These are phyloP conservation scores for Cottus gobio DNA, from an alignment of 2,113 vertebrate genomes.

Conservation along the genomic window DNA sequence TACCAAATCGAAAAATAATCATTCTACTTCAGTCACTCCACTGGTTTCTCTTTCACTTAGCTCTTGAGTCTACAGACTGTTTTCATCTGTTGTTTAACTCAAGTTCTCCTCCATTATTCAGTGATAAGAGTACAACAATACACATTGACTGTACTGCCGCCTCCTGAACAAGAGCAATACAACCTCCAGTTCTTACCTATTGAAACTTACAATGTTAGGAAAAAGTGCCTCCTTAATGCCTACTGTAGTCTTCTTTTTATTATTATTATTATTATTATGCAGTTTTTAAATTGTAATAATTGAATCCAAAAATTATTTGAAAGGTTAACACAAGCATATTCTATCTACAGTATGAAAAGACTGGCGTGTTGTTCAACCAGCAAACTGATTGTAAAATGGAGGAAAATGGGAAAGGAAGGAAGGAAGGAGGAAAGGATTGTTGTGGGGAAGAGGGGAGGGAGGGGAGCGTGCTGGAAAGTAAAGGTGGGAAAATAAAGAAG, in stretches of 20 bases:
- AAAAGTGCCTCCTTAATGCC: too few relatives aligned
- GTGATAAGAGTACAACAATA: conserved; percentile 1
- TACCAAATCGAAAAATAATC: conserved; percentile 53
- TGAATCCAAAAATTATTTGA: neutral
- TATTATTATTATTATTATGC: neutral
- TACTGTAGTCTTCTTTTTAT: neutral
- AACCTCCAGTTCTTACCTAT: neutral
- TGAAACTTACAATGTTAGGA: neutral
- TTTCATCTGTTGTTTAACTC: conserved; percentile 21
- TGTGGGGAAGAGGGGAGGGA: neutral
- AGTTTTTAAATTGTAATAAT: neutral
- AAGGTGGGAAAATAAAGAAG: neutral
- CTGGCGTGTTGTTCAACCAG: neutral
- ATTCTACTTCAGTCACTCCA: conserved; percentile 2
- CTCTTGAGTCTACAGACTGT: conserved; percentile 10
- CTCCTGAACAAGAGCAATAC: neutral
- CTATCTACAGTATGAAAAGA: neutral
- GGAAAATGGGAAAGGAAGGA: conserved; percentile 3
- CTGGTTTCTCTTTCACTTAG: conserved; percentile 7
- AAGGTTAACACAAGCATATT: neutral
- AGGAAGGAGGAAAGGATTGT: neutral
- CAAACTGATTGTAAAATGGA: conserved; percentile 9
- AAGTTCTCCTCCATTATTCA: neutral
- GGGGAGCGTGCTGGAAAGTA: neutral
- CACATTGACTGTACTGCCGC: neutral